These are phyloP conservation scores for Vicugna pacos DNA, from an alignment of 2,113 vertebrate species.

Conservation along the genomic window DNA sequence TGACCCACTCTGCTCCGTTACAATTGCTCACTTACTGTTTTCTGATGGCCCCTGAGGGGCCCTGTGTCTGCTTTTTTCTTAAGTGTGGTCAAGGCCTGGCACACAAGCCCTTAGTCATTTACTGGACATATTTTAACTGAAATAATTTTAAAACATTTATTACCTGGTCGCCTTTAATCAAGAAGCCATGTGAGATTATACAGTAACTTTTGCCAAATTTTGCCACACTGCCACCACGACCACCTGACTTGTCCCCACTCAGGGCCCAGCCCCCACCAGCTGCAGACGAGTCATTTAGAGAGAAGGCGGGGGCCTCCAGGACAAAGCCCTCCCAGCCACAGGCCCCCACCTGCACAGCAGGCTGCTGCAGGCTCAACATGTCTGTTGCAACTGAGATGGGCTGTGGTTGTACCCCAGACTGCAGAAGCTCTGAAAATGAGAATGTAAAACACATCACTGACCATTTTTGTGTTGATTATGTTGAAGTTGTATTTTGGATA, in stretches of 20 bases:
- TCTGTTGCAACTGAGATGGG: background rate
- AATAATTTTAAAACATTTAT: constrained; percentile 51
- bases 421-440: background rate
- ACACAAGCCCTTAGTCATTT: background rate
- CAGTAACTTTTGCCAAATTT: background rate
- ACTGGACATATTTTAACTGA: constrained; percentile 33
- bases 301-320: no score
- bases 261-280: background rate
- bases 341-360: fast-evolving
- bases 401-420: fast-evolving
- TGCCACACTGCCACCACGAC: background rate
- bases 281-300: background rate
- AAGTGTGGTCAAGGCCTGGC: background rate
- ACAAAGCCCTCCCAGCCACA: background rate
- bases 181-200: background rate
- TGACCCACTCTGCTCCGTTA: fast-evolving
- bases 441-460: background rate
- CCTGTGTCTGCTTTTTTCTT: background rate
- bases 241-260: background rate
- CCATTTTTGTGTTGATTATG: fast-evolving
- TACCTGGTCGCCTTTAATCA: constrained; percentile 14
- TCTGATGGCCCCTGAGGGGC: background rate
- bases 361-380: background rate
- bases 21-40: background rate
- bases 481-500: background rate